These are phyloP conservation scores for Caiman crocodilus DNA, from an alignment of 2,797 vertebrate genomes.

Conservation along the genomic window DNA sequence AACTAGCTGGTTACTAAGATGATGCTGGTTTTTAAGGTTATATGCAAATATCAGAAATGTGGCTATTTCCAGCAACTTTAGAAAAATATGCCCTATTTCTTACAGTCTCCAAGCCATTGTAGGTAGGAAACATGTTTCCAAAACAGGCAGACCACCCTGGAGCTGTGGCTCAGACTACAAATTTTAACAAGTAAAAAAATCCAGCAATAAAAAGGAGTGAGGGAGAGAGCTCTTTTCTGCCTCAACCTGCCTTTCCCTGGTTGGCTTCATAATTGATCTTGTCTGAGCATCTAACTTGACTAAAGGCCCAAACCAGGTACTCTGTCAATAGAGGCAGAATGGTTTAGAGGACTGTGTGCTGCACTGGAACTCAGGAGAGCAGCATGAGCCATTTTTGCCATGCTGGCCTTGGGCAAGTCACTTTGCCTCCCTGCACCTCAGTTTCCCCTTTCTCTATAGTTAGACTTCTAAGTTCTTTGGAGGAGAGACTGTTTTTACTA, in stretches of 20 bases:
- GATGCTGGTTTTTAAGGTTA: background rate
- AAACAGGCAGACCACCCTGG: background rate
- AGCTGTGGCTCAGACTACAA: background rate
- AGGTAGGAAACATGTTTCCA: background rate
- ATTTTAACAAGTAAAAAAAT: background rate
- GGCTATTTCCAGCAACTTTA: background rate
- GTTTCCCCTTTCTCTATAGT: background rate
- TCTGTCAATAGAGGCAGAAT: background rate
- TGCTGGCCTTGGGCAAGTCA: background rate
- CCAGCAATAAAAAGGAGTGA: background rate
- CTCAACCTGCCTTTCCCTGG: background rate
- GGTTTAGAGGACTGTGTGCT: background rate
- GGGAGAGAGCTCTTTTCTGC: too few species aligned
- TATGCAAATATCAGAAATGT: background rate
- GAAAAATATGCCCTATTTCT: background rate
- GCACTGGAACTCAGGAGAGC: background rate
- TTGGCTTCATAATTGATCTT: background rate
- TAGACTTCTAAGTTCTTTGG: background rate
- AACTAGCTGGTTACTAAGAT: background rate
- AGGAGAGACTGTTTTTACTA: background rate
- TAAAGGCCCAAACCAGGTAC: background rate
- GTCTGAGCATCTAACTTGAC: background rate
- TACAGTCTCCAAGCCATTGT: background rate
- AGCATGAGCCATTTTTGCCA: background rate
- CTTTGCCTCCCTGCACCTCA: background rate